Evolutionary conservation across 2,888 invertebrate species (phyloP), one percentile per base, ranked within the genome.

Genomic region (Coenonympha glycerion): DNA sequence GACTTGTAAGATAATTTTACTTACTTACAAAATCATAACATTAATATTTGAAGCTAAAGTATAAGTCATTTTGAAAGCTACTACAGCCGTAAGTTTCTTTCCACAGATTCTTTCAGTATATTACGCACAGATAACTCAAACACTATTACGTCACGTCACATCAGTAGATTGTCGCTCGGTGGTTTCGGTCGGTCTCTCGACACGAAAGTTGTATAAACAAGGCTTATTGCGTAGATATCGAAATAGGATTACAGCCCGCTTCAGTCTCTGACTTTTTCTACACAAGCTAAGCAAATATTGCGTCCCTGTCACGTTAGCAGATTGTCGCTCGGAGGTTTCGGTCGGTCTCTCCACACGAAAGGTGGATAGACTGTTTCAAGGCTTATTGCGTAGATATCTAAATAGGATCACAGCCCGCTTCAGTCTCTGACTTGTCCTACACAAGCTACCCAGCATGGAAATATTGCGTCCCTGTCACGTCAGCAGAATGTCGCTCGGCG

Each of bases 391-490:
- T 22, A 4, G 11, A 19, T 6, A 9, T 6, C 13, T 8, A 15
- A n/a, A 8, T 11, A 11, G 5, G 11, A 28, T 13, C 5, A 9
- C 9, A 8, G 0, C 28, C 28, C 28, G 15, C 13, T 13, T 8
- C 1, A 1, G 40, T 13, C 9, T 34, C 15, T 22, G 2, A 22
- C 34, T 45, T 45, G 16, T 9, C n/a, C 45, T 6, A 24, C 22
- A 18, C 11, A 31, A 36, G 3, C 3, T 37, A 13, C 16, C n/a
- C 6, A 22, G 21, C 19, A 49, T 26, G 37, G 44, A 49, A 37
- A 49, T 49, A 37, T 36, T 5, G 26, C 19, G 40, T 13, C 41
- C 46, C 36, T 41, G 53, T 46, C 44, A 46, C 53, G 53, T 45
- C 45, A 30, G 39, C 30, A 47, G 37, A 47, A 47, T 42, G 46